Evolutionary conservation across 2,113 vertebrate species (phyloP), one percentile per base, ranked within the genome.

Genomic region (Hystrix brachyura): DNA sequence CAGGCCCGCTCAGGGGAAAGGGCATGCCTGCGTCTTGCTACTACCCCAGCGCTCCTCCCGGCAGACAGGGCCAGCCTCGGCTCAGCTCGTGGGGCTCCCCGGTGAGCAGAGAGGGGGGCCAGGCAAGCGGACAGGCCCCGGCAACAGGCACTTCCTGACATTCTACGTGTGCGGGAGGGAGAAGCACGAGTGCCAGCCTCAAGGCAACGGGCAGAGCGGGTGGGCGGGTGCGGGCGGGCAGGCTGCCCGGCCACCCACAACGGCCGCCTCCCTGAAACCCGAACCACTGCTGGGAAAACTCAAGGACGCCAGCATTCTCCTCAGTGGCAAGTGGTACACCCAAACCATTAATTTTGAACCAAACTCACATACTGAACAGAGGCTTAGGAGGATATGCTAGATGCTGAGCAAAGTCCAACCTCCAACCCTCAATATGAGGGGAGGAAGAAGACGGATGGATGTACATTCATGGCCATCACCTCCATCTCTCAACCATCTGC

Each of bases 221-320:
- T 74, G 86, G 97, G 97, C 85, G 81, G 96, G 94, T 65, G 59
- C 10, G 3, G 96, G 82, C 88, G 17, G 97, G 96, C 96, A 79
- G 10, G 57, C 88, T 92, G 97, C 97, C 96, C 7, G 79, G 94
- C 97, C 95, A 96, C 97, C 96, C 98, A 94, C 93, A 97, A 93
- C 90, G 46, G 76, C 97, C 3, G 51, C 29, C 97, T 3, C 21
- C 94, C 94, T 98, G 98, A 97, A 98, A 98, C 96, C 94, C 6
- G 98, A 99, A 97, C 98, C 95, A 83, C 97, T 76, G 1, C 94
- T 97, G 98, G 29, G 97, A 98, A 98, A 91, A 97, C 98, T 97
- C 98, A 98, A 98, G 98, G 98, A 98, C 97, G 97, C 98, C 92
- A 88, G 96, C 97, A 96, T 98, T 97, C 97, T 97, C 97, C 87